These are phyloP conservation scores for Haliclona indistincta DNA, from an alignment of 37 sponge, comb jelly and placozoan species.

Conservation along the genomic window DNA sequence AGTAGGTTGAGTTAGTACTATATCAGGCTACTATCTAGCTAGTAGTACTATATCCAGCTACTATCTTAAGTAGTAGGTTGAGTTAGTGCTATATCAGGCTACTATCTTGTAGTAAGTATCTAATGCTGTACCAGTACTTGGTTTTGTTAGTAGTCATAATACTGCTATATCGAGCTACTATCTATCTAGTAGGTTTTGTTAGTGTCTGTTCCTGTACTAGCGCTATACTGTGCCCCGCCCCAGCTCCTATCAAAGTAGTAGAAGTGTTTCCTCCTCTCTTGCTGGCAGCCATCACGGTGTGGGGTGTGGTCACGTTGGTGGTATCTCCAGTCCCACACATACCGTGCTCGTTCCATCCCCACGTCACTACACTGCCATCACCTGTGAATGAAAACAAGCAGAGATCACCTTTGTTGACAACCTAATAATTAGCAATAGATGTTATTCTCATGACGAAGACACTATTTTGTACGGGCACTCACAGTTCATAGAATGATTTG, in stretches of 20 bases:
- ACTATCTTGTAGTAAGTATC: no score
- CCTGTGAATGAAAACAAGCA: constrained; percentile 1
- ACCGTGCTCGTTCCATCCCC: constrained; percentile 89
- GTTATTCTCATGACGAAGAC: background rate
- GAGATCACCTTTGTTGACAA: background rate
- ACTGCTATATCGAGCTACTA: background rate
- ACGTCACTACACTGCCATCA: constrained; percentile 18
- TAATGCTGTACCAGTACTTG: background rate
- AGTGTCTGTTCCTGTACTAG: constrained; percentile 16
- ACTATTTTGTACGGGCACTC: no score
- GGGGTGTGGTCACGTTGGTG: constrained; percentile 27
- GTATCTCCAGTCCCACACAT: constrained; percentile 77
- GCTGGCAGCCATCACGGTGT: background rate
- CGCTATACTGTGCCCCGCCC: constrained; percentile 64
- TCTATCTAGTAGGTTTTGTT: no score
- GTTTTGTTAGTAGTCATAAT: background rate
- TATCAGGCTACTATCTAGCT: no score
- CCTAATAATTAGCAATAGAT: background rate
- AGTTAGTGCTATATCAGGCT: no score
- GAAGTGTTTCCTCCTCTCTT: background rate
- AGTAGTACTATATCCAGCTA: no score
- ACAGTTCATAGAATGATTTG: background rate
- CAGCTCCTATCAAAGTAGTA: constrained; percentile 45
- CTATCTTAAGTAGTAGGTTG: no score
- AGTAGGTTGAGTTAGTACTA: no score